Evolutionary conservation across 2,888 invertebrate species (phyloP), one percentile per base, ranked within the genome.

Genomic region (Drosophila nr. fundita): DNA sequence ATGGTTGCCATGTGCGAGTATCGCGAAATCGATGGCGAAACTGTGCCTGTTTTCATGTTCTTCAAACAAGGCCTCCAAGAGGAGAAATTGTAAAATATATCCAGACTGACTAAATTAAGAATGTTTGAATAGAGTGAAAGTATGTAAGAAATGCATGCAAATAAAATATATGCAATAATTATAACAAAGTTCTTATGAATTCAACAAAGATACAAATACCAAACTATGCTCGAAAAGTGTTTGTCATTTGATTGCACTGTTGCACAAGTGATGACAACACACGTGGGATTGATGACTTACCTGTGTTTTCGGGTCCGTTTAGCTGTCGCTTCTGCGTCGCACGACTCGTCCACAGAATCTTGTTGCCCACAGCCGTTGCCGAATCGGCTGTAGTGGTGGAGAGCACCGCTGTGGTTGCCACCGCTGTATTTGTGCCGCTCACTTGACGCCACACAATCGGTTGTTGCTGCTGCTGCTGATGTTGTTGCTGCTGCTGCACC

Each of bases 31-130:
- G 95, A 97, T 85, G 97, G 97, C 57, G 95, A 95, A 10, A 96
- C 96, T 81, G 95, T 96, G 59, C 99, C 99, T 55, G 96, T 98
- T 84, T 95, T 99, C 93, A 97, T 98, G 97, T 98, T 98, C 94
- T 98, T 98, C 94, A 99, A 98, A 94, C 98, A 99, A 90, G 99
- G 98, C 77, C 95, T 99, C 76, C 95, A 96, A 72, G 98, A 98
- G 93, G 99, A 99, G 94, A 99, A 99, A 94, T 97, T 97, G 94
- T 98, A 97, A 45, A 15, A 4, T 21, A 45, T 15, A 45, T 45
- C 21, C 21, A 15, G 1, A 45, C 11, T 6, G 11, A 11, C 11
- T 11, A 5, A 21, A 8, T 24, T 45, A 15, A 15, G 8, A 24
- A 4, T 21, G 4, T 15, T 45, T 24, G 21, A 42, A 21, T 21